phyloP scores from a whole-genome alignment of 2,797 vertebrate species.

The Gallirallus australis region DNA sequence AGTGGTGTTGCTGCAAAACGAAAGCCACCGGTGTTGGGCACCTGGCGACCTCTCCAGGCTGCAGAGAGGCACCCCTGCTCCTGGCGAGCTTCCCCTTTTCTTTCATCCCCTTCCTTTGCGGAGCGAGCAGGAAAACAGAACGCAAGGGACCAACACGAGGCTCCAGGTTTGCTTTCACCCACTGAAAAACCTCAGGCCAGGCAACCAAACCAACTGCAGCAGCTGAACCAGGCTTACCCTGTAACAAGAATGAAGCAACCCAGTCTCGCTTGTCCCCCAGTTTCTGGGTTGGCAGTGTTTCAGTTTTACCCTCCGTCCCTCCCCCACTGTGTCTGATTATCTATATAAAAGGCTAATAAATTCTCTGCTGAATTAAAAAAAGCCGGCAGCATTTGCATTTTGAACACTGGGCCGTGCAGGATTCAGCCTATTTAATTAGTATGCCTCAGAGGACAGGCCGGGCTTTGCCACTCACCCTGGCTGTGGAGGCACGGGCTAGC shows the following conservation, averaged over 20 bases:
- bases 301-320: not conserved
- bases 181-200: not conserved
- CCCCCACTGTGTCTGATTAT: not conserved
- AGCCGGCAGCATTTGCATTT: constrained; percentile 36
- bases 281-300: not conserved
- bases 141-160: not conserved
- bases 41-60: not conserved
- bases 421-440: constrained; percentile 37
- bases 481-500: rapidly evolving
- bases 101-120: not conserved
- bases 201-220: not conserved
- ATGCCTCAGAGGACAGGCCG: not conserved
- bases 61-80: not conserved
- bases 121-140: not conserved
- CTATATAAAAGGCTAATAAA: constrained; percentile 19
- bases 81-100: rapidly evolving
- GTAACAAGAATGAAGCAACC: not conserved
- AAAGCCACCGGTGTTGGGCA: not conserved
- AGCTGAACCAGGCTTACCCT: not conserved
- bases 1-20: not conserved
- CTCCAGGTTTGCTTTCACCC: not conserved
- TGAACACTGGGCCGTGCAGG: not conserved
- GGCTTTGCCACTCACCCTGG: not conserved
- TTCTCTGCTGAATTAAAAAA: constrained; percentile 2
- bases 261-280: not conserved